Evolutionary conservation across 2,888 invertebrate genomes (phyloP).

Genomic region (Lithophane leautieri): DNA sequence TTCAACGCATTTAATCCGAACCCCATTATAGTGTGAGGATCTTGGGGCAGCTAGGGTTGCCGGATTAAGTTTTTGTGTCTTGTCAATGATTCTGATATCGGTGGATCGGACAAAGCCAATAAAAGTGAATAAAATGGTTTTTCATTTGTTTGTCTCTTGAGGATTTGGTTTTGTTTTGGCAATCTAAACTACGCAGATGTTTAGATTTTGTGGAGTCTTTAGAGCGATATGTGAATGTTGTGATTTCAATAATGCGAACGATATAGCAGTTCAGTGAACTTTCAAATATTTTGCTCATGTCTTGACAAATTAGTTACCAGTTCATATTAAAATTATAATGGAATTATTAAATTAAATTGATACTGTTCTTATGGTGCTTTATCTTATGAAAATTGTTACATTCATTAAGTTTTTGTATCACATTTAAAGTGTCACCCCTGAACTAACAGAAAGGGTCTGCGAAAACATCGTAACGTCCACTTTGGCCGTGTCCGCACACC

Average conservation of each 20-base stretch:
- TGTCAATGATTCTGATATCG: slow-evolving; percentile 71
- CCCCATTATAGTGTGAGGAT: slow-evolving; percentile 79
- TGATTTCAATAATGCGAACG: neutral
- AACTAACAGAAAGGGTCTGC: slow-evolving; percentile 68
- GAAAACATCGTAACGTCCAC: slow-evolving; percentile 74
- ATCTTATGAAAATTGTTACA: neutral
- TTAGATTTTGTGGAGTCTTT: neutral
- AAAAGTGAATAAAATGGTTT: slow-evolving; percentile 66
- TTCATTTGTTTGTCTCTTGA: slow-evolving; percentile 52
- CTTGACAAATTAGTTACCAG: neutral
- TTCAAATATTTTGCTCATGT: neutral
- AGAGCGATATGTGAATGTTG: neutral
- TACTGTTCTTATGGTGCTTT: neutral
- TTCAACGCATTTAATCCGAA: slow-evolving; percentile 85
- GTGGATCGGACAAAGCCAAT: slow-evolving; percentile 65
- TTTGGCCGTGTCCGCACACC: slow-evolving; percentile 70
- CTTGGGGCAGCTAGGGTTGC: slow-evolving; percentile 70
- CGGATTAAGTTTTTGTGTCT: slow-evolving; percentile 60
- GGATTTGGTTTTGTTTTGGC: slow-evolving; percentile 29
- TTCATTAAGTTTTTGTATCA: neutral
- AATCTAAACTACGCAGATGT: slow-evolving; percentile 10
- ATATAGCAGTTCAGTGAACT: neutral
- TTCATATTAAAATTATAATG: neutral
- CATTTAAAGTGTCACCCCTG: slow-evolving; percentile 54
- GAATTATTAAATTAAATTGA: neutral